These are phyloP conservation scores for Laothoe populi DNA, from an alignment of 2,888 invertebrate species.

Conservation along the genomic window DNA sequence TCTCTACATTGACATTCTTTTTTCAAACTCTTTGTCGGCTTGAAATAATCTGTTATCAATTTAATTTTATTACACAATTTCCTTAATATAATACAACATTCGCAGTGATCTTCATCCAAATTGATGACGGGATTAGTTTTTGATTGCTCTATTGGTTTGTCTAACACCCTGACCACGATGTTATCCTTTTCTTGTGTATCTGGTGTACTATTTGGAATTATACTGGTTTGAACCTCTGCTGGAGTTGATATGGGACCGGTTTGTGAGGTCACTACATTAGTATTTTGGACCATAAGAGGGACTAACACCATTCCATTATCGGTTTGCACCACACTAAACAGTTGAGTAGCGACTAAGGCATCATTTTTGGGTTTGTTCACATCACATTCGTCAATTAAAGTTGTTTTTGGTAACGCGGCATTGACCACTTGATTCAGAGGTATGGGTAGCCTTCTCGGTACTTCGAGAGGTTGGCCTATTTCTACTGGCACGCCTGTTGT, in stretches of 20 bases:
- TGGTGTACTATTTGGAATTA: not conserved
- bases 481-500: constrained; percentile 57
- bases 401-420: constrained; percentile 19
- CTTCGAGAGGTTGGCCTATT: constrained; percentile 36
- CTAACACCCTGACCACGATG: not conserved
- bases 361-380: constrained; percentile 31
- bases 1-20: constrained; percentile 57
- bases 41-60: constrained; percentile 66
- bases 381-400: constrained; percentile 40
- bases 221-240: constrained; percentile 28
- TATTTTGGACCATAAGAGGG: constrained; percentile 45
- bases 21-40: constrained; percentile 33
- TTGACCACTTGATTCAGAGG: constrained; percentile 53
- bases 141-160: constrained; percentile 15
- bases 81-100: constrained; percentile 62
- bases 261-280: constrained; percentile 45
- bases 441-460: constrained; percentile 56
- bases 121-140: not conserved
- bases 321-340: constrained; percentile 56
- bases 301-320: constrained; percentile 52
- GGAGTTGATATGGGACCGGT: constrained; percentile 43
- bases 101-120: constrained; percentile 52
- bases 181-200: not conserved
- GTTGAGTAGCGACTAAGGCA: constrained; percentile 33
- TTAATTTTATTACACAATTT: constrained; percentile 59